A percentile compares a stretch with the other conserved stretches of the same genome.
These are phyloP conservation scores for Garra rufa DNA, from an alignment of 2,113 vertebrate genomes.

Conservation along the genomic window DNA sequence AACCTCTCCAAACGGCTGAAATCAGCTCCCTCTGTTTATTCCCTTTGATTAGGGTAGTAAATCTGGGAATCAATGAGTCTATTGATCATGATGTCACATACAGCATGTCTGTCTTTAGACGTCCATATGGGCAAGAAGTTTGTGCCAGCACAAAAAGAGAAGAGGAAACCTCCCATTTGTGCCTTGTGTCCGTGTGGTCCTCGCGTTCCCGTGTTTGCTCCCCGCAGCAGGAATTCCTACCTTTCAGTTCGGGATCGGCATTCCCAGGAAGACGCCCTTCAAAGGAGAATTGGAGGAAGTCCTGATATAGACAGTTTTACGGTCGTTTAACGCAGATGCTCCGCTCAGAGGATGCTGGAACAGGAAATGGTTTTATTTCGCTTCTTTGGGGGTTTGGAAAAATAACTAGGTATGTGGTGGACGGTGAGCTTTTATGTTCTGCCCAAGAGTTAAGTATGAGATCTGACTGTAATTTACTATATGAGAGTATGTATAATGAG, in stretches of 20 bases:
- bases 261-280: slow-evolving; percentile 88
- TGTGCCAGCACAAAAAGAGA: slow-evolving; percentile 29
- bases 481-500: background rate
- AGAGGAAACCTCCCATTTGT: slow-evolving; percentile 63
- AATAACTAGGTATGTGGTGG: background rate
- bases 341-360: slow-evolving; percentile 79
- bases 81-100: background rate
- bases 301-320: slow-evolving; percentile 91
- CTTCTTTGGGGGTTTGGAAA: slow-evolving; percentile 76
- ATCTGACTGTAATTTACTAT: background rate
- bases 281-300: slow-evolving; percentile 97
- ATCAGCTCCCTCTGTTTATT: background rate
- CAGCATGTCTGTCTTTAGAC: background rate
- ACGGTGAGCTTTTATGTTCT: background rate
- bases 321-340: slow-evolving; percentile 82
- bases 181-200: slow-evolving; percentile 54
- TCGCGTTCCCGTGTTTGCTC: slow-evolving; percentile 68
- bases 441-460: slow-evolving; percentile 5
- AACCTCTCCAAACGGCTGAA: slow-evolving; percentile 15
- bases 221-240: slow-evolving; percentile 90
- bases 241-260: slow-evolving; percentile 79
- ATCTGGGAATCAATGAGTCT: slow-evolving; percentile 8
- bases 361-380: slow-evolving; percentile 83
- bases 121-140: slow-evolving; percentile 29
- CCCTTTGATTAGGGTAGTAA: slow-evolving; percentile 23